These are phyloP conservation scores for Neelides folsomi DNA, from an alignment of 2,888 invertebrate genomes.

Conservation along the genomic window DNA sequence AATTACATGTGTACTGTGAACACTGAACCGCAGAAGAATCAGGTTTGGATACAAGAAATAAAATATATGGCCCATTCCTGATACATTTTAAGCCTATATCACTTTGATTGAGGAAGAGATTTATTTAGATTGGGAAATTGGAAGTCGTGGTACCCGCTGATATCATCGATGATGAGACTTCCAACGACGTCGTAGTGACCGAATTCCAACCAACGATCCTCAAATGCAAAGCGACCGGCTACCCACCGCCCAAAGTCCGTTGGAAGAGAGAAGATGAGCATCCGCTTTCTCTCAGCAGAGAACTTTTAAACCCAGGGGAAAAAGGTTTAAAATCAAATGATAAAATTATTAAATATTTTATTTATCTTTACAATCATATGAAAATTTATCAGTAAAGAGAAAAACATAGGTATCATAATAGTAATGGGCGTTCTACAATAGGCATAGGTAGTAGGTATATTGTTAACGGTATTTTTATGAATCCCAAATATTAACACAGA, in stretches of 20 bases:
- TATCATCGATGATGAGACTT: constrained; percentile 33
- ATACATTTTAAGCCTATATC: neutral
- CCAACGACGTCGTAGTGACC: constrained; percentile 36
- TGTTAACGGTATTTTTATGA: no score
- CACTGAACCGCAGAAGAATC: constrained; percentile 78
- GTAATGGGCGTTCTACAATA: no score
- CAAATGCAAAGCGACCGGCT: constrained; percentile 34
- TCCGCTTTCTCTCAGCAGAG: constrained; percentile 27
- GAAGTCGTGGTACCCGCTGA: constrained; percentile 35
- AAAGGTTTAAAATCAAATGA: constrained; percentile 12
- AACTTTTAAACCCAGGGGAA: constrained; percentile 24
- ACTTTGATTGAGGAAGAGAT: constrained; percentile 1
- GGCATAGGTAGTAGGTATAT: no score
- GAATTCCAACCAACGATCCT: constrained; percentile 33
- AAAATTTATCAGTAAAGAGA: no score
- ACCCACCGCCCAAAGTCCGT: constrained; percentile 35
- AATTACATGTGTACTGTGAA: constrained; percentile 91
- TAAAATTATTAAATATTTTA: no score
- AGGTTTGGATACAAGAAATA: constrained; percentile 43
- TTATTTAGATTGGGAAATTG: constrained; percentile 33
- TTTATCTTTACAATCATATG: no score
- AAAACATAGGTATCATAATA: no score
- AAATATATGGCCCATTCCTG: neutral
- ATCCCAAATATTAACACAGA: no score
- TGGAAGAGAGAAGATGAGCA: constrained; percentile 36